Base-by-base conservation (phyloP, 1,140 invertebrate species). In the Zelostemma sp. region DNA sequence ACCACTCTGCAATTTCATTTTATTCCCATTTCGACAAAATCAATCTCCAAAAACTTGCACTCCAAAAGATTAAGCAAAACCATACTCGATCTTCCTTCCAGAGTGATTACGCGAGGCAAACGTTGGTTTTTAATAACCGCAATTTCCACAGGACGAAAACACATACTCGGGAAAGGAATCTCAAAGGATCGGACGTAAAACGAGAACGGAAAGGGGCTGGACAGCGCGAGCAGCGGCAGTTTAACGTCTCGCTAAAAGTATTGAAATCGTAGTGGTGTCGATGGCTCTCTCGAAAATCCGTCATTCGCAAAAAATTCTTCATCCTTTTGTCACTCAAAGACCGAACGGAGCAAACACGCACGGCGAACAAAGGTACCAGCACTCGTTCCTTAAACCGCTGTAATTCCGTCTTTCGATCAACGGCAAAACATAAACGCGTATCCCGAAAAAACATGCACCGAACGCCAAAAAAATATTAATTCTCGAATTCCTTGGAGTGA, bases 201-300 rank as follows among this genome's bases (percentile, higher is more conserved):
- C 53, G 62, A 18, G 41, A 58, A 45, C 55, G 63, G 59, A 77
- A 79, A 75, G 80, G 81, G 81, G 81, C 82, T 83, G 83, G 79
- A 83, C 83, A 85, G 84, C 84, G 84, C 84, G 84, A 85, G 84
- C 84, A 85, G 84, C 84, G 83, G 84, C 83, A 85, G 84, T 85
- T 71, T 81, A 83, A 85, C 82, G 84, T 85, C 83, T 82, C 82
- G 83, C 80, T 76, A 83, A 82, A 75, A 70, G 57, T 66, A 72
- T 60, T 70, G 12, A 67, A 61, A 50, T 47, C 48, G 45, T 59
- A 47, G 58, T 66, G 55, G 63, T 58, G 60, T 56, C 47, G 58
- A 60, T 60, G n/a, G n/a, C n/a, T n/a, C n/a, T n/a, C n/a, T 62
- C 54, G 65, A 61, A 53, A 59, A 67, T 54, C 38, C 9, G 48